These are phyloP conservation scores for Apotomis capreana DNA, from an alignment of 2,888 invertebrate species.

Conservation along the genomic window DNA sequence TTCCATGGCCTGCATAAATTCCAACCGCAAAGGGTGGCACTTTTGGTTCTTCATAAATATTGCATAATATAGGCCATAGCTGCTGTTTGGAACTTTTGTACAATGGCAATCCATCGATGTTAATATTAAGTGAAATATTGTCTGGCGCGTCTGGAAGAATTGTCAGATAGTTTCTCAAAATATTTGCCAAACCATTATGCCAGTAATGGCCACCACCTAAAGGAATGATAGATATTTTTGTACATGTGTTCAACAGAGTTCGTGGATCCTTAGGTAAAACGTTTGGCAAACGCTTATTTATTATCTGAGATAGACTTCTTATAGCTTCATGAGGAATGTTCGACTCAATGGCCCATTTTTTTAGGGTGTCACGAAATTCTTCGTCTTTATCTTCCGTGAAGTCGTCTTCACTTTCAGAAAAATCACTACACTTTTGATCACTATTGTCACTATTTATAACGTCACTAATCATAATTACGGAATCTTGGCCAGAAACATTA, in stretches of 20 bases:
- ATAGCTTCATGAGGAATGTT: conserved; percentile 11
- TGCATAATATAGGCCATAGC: conserved; percentile 43
- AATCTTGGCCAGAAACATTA: neutral
- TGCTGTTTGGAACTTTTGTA: conserved; percentile 41
- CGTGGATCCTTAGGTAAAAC: conserved; percentile 11
- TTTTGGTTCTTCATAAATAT: conserved; percentile 36
- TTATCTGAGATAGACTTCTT: conserved; percentile 1
- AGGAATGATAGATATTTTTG: conserved; percentile 4
- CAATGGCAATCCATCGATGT: conserved; percentile 39
- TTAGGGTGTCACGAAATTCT: conserved; percentile 6
- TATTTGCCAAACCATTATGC: conserved; percentile 32
- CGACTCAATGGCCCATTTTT: conserved; percentile 14
- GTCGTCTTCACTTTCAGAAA: conserved; percentile 11
- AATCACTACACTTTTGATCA: conserved; percentile 7
- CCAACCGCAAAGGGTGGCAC: conserved; percentile 35
- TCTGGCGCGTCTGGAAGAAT: conserved; percentile 11
- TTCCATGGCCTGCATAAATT: conserved; percentile 34
- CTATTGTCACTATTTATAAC: conserved; percentile 5
- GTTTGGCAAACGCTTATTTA: conserved; percentile 5
- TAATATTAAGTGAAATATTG: conserved; percentile 23
- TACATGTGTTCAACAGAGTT: conserved; percentile 4
- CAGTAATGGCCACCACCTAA: conserved; percentile 29
- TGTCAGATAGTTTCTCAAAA: conserved; percentile 24
- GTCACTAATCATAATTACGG: conserved; percentile 3
- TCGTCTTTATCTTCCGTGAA: conserved; percentile 5